These are phyloP conservation scores for Orgyia antiqua DNA, from an alignment of 2,888 invertebrate genomes.

Conservation along the genomic window DNA sequence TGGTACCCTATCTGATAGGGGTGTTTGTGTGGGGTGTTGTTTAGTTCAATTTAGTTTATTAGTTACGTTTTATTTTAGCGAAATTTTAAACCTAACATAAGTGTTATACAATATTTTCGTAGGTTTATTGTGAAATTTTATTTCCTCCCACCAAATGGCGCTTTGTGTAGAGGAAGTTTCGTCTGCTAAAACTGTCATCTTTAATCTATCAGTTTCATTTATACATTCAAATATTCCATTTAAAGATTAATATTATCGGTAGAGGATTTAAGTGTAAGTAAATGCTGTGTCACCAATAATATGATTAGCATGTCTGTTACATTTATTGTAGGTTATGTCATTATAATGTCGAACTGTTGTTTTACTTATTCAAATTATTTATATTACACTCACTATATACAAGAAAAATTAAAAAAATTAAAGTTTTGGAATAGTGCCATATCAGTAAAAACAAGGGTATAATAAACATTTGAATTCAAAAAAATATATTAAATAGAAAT, in stretches of 20 bases:
- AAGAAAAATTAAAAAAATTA: conserved; percentile 28
- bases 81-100: conserved; percentile 76
- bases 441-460: conserved; percentile 41
- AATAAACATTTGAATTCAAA: conserved; percentile 14
- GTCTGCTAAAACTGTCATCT: conserved; percentile 53
- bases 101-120: conserved; percentile 75
- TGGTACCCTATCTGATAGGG: conserved; percentile 68
- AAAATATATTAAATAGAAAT: conserved; percentile 23
- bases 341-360: conserved; percentile 32
- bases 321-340: conserved; percentile 48
- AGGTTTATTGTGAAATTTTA: conserved; percentile 68
- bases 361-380: conserved; percentile 37
- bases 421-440: conserved; percentile 57
- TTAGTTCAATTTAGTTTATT: conserved; percentile 79
- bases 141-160: conserved; percentile 75
- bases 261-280: conserved; percentile 61
- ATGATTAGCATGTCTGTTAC: conserved; percentile 61
- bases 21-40: conserved; percentile 67
- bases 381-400: conserved; percentile 17
- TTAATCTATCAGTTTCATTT: conserved; percentile 55
- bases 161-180: conserved; percentile 42
- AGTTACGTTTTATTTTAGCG: conserved; percentile 78
- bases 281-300: conserved; percentile 78
- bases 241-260: conserved; percentile 54
- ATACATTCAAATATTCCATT: conserved; percentile 40